Base-by-base conservation (phyloP, 2,888 invertebrate species). In the Julus scanicus region DNA sequence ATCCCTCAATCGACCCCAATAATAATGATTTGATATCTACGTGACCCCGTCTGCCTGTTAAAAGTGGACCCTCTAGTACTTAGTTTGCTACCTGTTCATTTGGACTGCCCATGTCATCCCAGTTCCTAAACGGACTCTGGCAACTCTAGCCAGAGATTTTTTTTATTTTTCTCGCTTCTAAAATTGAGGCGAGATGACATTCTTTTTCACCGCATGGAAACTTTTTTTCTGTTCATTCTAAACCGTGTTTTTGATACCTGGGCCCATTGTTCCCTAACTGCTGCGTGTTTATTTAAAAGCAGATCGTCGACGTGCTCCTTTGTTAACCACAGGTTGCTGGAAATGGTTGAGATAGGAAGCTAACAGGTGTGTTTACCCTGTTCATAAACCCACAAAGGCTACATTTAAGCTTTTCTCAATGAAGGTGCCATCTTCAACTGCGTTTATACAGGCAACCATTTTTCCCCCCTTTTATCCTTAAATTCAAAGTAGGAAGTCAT, bases 311-410 rank as follows among this genome's bases (percentile, higher is more conserved):
- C 17, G 57, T 17, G 57, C 57, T 63, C 63, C 5, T 63, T 63
- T 63, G 63, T 63, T n/a, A 63, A 20, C 17, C 63, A 63, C 63
- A 63, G 63, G 63, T 63, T 63, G 63, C 63, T 63, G 63, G 63
- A 63, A 63, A 63, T n/a, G 63, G 63, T 63, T 63, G 63, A 63
- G 63, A 63, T 63, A 63, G 63, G 63, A 63, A 63, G 20, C 63
- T 63, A 63, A 63, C 63, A 63, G 63, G 63, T 63, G 63, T 63
- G 63, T 63, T 63, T 63, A 63, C 63, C 63, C 63, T 63, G 63
- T 63, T 63, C 63, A 63, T 63, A 63, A 63, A 63, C 63, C 63
- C n/a, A 63, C 63, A 63, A 63, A 63, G 63, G 63, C 63, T 63
- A n/a, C 63, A 63, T 63, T 63, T 63, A 20, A 17, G 63, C 63